phyloP scores from a whole-genome alignment of 2,113 vertebrate species.

The Hylia prasina region DNA sequence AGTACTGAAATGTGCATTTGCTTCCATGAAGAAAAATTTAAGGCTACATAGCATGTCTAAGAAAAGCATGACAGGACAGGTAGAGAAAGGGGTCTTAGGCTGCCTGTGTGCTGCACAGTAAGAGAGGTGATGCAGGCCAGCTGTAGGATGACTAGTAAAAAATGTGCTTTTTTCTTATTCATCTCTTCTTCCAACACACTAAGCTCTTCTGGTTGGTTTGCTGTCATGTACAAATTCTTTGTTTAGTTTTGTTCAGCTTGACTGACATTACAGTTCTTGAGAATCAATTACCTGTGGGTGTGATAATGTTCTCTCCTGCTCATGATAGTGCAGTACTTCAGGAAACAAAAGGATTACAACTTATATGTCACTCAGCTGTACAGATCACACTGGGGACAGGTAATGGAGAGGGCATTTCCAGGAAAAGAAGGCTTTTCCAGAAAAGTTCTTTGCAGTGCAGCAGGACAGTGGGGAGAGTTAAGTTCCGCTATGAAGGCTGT shows the following conservation, averaged over 20 bases:
- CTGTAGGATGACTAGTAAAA: neutral
- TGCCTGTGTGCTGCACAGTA: neutral
- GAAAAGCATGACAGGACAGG: neutral
- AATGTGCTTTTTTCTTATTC: neutral
- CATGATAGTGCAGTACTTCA: neutral
- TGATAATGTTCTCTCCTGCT: neutral
- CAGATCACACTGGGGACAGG: accelerated
- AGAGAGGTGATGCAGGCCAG: neutral
- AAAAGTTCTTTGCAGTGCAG: neutral
- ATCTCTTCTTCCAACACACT: neutral
- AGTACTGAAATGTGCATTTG: neutral
- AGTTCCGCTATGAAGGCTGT: neutral
- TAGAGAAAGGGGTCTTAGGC: neutral
- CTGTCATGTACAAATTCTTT: neutral
- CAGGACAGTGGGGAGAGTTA: neutral
- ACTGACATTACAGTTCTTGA: neutral
- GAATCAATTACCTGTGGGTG: neutral
- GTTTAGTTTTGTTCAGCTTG: neutral
- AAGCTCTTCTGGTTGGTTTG: neutral
- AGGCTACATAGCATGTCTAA: neutral
- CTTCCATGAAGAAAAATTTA: neutral
- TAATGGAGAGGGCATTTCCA: neutral
- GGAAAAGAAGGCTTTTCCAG: neutral
- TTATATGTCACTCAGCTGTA: neutral
- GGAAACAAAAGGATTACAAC: neutral